Evolutionary conservation across 2,888 invertebrate species (phyloP).

Genomic region (Drosophila anceps): DNA sequence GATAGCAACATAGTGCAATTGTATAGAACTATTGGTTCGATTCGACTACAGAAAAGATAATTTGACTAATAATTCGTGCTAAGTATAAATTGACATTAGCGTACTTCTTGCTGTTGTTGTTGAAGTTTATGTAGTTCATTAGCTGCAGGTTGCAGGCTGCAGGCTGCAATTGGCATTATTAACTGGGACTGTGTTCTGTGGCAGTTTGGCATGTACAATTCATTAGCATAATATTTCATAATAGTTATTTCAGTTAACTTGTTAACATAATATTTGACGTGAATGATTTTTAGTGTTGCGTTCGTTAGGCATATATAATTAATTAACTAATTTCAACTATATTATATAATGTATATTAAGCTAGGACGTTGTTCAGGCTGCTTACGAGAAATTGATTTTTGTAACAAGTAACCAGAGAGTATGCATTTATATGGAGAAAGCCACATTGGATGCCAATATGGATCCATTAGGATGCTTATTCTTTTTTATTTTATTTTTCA

Average conservation of each 20-base stretch:
- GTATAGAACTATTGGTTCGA: background rate
- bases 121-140: slow-evolving; percentile 41
- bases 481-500: background rate
- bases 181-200: slow-evolving; percentile 55
- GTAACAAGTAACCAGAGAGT: slow-evolving; percentile 31
- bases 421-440: slow-evolving; percentile 26
- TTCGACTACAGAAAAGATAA: slow-evolving; percentile 15
- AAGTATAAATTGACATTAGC: slow-evolving; percentile 25
- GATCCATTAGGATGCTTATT: slow-evolving; percentile 34
- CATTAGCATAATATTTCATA: slow-evolving; percentile 32
- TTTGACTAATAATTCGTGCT: slow-evolving; percentile 7
- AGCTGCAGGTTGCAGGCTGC: slow-evolving; percentile 51
- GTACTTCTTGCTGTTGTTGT: slow-evolving; percentile 48
- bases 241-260: slow-evolving; percentile 26
- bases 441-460: slow-evolving; percentile 61
- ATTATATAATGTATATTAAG: slow-evolving; percentile 25
- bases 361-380: slow-evolving; percentile 43
- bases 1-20: slow-evolving; percentile 19
- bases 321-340: slow-evolving; percentile 42
- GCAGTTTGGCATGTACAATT: slow-evolving; percentile 57
- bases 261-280: slow-evolving; percentile 56
- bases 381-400: slow-evolving; percentile 19
- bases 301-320: slow-evolving; percentile 43
- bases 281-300: slow-evolving; percentile 66
- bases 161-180: slow-evolving; percentile 48